Evolutionary conservation across 2,797 vertebrate species (phyloP), one percentile per base, ranked within the genome.

Genomic region (Bryconaethiops microstoma): DNA sequence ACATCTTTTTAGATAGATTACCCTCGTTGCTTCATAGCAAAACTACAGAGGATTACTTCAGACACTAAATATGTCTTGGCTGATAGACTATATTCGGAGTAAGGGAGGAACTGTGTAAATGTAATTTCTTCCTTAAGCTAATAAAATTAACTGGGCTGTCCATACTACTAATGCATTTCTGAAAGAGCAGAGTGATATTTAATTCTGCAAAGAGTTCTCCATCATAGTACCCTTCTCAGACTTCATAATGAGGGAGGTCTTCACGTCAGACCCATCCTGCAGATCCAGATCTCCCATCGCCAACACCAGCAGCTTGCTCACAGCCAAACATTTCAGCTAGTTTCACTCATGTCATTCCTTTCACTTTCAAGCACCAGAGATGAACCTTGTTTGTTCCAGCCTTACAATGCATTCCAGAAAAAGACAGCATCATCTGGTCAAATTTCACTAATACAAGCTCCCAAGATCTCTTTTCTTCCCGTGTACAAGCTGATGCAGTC

Each of bases 361-460:
- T 12, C 40, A 10, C n/a, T 23, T 16, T 16, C n/a, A 48, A 50
- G 12, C n/a, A 0, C 10, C n/a, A 21, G 39, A 12, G 62, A 64
- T 65, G 35, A 65, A 17, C 40, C 17, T 40, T 17, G 42, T 50
- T n/a, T 69, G 19, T 23, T 69, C 4, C 42, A 21, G 67, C 19
- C 67, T 23, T 19, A 50, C 67, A 50, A 29, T 50, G 42, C 40
- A 42, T 69, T 69, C 78, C 55, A 78, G 82, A 76, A 86, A 42
- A 82, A 86, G 81, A 87, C 69, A 68, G 75, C 83, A 85, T 87
- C 87, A 79, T 77, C 81, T 12, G 83, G 85, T 86, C 88, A 88
- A 86, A 88, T 88, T 80, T 84, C 67, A 73, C 86, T 87, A 90
- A 91, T 84, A 60, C 0, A 19, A 75, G 77, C 76, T 21, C 85